Evolutionary conservation across 2,888 invertebrate genomes (phyloP), one percentile per base, ranked within the genome.

Genomic region (Parnassius smintheus): DNA sequence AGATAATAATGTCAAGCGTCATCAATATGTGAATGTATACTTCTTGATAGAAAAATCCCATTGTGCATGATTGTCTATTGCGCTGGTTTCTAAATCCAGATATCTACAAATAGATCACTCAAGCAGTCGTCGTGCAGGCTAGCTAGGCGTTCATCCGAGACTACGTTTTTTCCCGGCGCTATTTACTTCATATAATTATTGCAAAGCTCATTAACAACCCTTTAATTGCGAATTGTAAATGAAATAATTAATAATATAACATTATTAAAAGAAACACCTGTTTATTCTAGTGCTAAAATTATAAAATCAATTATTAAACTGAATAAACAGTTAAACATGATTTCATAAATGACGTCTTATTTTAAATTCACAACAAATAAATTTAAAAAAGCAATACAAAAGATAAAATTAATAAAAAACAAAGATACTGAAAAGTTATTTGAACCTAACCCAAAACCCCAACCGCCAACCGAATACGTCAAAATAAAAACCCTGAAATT

Each of bases 141-240:
- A n/a, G n/a, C n/a, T n/a, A n/a, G n/a, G 44, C 61, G 44, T 48
- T 59, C 59, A 9, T 49, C 45, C 72, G 77, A 77, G 74, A 75
- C 72, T 76, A 64, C 69, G 80, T 86, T 86, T 86, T 85, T 78
- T 76, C 71, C 68, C 74, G 75, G 75, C 77, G 75, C 75, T 78
- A 78, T 77, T 79, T 71, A 76, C 77, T 18, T 22, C 61, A 46
- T 52, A 25, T 54, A 64, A 64, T 64, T 64, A 64, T 64, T 64
- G 56, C 59, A 44, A 44, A 41, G 51, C 59, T 64, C 56, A 64
- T 64, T 59, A 64, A 46, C 45, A n/a, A 22, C 25, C 22, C 41
- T 53, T 48, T 51, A 41, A 56, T 63, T 45, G 55, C 41, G 13
- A 18, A 57, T 52, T 53, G 52, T 50, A 51, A 56, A 44, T 51